A percentile compares a stretch with the other conserved stretches of the same genome.
Conservation (phyloP, 2,888 invertebrate species). For the Drosophila putrida region DNA sequence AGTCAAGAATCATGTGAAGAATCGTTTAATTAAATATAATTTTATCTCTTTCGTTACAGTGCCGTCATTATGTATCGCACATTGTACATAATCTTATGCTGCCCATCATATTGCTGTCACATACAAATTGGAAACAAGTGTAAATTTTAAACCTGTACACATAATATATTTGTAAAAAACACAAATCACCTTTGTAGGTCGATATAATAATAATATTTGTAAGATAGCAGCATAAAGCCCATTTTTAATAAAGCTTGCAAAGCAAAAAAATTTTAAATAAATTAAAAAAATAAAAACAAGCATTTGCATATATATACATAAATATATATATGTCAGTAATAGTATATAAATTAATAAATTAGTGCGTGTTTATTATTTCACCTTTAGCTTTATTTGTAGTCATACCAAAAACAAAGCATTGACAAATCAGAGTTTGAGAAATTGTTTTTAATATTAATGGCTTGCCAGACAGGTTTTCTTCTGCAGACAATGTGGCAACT, state of each 20-base stretch:
- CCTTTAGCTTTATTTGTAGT: conserved; percentile 14
- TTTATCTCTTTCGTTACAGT: conserved; percentile 43
- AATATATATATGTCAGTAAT: conserved; percentile 1
- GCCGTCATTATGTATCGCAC: conserved; percentile 62
- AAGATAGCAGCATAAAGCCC: conserved; percentile 49
- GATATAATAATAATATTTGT: conserved; percentile 33
- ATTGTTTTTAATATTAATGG: conserved; percentile 16
- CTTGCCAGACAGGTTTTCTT: not conserved
- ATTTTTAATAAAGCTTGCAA: conserved; percentile 64
- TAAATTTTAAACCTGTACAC: conserved; percentile 64
- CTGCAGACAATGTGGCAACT: not conserved
- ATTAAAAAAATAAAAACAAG: conserved; percentile 5
- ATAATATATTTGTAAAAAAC: conserved; percentile 56
- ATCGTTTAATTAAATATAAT: not conserved
- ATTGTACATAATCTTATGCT: conserved; percentile 59
- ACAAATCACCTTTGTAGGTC: conserved; percentile 43
- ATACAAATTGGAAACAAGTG: conserved; percentile 63
- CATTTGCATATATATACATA: conserved; percentile 1
- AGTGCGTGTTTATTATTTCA: conserved; percentile 24
- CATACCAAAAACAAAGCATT: conserved; percentile 59
- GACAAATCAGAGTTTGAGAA: conserved; percentile 69
- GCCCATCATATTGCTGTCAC: conserved; percentile 70
- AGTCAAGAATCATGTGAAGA: not conserved
- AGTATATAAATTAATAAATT: not conserved
- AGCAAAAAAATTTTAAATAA: conserved; percentile 56